Evolutionary conservation across 2,113 vertebrate species (phyloP).

Genomic region (Aleadryas rufinucha): DNA sequence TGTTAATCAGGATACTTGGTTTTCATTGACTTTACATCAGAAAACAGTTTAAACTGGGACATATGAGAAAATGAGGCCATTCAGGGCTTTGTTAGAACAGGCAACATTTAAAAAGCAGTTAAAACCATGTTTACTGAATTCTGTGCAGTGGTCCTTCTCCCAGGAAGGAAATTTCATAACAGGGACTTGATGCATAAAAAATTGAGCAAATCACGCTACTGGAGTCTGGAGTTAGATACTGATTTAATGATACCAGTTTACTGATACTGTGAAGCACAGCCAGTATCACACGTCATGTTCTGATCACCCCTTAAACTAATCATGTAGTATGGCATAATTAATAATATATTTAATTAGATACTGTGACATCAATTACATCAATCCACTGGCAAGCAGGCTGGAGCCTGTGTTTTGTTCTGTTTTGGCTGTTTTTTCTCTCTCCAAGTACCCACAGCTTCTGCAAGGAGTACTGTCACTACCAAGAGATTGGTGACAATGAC

Average conservation of each 20-base stretch:
- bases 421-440: neutral
- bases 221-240: neutral
- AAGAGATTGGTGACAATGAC: neutral
- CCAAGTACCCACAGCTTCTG: neutral
- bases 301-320: neutral
- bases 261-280: neutral
- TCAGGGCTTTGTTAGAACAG: neutral
- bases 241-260: neutral
- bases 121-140: neutral
- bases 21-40: neutral
- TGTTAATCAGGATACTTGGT: neutral
- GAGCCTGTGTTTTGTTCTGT: neutral
- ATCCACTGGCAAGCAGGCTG: neutral
- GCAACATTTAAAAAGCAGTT: neutral
- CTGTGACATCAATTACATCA: neutral
- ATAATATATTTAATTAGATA: neutral
- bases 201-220: neutral
- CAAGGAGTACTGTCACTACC: neutral
- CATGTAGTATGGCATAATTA: neutral
- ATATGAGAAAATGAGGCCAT: neutral
- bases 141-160: neutral
- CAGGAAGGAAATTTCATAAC: neutral
- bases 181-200: neutral
- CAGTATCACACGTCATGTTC: neutral
- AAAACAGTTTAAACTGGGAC: neutral